phyloP scores from a whole-genome alignment of 2,113 vertebrate genomes.

The Hirundichthys speculiger region DNA sequence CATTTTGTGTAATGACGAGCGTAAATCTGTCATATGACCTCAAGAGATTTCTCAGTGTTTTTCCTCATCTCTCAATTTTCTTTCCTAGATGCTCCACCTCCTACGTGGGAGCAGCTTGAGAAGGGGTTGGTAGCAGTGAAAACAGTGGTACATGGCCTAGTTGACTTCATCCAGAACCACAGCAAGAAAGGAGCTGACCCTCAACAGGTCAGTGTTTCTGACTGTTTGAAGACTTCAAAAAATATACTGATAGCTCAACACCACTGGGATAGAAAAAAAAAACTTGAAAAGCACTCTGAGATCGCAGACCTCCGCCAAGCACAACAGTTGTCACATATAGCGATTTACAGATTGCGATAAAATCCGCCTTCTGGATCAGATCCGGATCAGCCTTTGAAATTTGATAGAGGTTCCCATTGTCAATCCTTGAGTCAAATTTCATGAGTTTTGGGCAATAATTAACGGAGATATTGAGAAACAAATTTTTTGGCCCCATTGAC shows the following conservation, averaged over 20 bases:
- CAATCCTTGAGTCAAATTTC: too few relatives aligned
- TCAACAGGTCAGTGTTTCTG: constrained; percentile 85
- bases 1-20: neutral
- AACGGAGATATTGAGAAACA: too few relatives aligned
- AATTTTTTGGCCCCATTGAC: too few relatives aligned
- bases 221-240: neutral
- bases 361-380: too few relatives aligned
- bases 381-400: too few relatives aligned
- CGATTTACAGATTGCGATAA: too few relatives aligned
- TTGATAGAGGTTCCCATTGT: too few relatives aligned
- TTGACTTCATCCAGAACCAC: constrained; percentile 99
- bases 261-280: too few relatives aligned
- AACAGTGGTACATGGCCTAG: constrained; percentile 96
- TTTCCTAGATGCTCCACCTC: constrained; percentile 91
- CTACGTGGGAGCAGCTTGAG: constrained; percentile 97
- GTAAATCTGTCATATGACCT: neutral
- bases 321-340: too few relatives aligned
- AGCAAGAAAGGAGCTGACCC: constrained; percentile 98
- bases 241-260: neutral
- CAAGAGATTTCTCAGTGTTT: neutral
- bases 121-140: constrained; percentile 97
- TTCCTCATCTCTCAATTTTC: neutral
- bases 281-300: too few relatives aligned
- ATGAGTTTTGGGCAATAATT: too few relatives aligned
- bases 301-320: too few relatives aligned